Evolutionary conservation across 2,888 invertebrate species (phyloP), one percentile per base, ranked within the genome.

Genomic region (Acrobasis consociella): DNA sequence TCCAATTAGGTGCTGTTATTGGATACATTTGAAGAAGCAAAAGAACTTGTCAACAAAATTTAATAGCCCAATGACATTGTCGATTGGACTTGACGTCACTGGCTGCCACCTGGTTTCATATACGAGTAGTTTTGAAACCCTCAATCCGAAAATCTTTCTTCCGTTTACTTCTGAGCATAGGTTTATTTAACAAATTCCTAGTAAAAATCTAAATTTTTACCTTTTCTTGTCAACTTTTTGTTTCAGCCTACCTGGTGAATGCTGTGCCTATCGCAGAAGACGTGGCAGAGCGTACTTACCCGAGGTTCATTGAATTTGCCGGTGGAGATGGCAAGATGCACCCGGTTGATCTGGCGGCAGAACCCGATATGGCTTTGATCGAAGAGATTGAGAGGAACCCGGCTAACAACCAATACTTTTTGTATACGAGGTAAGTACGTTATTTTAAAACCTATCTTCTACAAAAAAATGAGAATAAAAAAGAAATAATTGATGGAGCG

Each of bases 241-340:
- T 13, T 53, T 13, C 53, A 53, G 53, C 37, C 5, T 52, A 11
- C 5, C 15, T 53, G 38, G 53, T 53, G 8, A 53, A 38, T 15
- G 53, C 53, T n/a, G 53, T 17, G 13, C 53, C 53, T 2, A 2
- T 53, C 53, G 11, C 38, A 1, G 37, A 37, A 37, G 53, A 53
- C 11, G 9, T 9, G 9, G 38, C 31, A 37, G 53, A 53, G 13
- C 37, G 22, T 3, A 31, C 58, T 11, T 83, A 83, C 68, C 73
- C 79, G 8, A 70, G 83, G 16, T 80, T 63, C 67, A 78, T 85
- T 17, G 66, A 79, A 61, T 76, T 83, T 58, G 77, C 83, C 3
- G 83, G 76, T 67, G 81, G 74, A 1, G 78, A 82, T 9, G 82
- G 81, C 11, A 63, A 75, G 15, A 60, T 74, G 22, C 83, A 79